A percentile compares a stretch with the other conserved stretches of the same genome.
These are phyloP conservation scores for Paradisaea rubra DNA, from an alignment of 2,113 vertebrate species.

Conservation along the genomic window DNA sequence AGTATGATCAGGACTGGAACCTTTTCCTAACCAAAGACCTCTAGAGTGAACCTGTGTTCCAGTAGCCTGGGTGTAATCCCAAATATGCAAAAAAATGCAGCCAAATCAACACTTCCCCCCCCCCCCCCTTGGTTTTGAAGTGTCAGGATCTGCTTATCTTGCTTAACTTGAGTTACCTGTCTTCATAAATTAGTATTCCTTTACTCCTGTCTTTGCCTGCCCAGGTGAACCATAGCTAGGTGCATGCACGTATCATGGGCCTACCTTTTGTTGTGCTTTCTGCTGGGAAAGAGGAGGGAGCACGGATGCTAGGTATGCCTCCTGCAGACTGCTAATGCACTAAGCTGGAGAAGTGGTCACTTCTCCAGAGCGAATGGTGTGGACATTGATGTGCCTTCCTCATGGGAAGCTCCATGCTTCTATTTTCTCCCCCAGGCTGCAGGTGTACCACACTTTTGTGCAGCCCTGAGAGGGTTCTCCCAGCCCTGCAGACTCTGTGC, in stretches of 20 bases:
- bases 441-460: neutral
- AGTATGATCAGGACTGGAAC: neutral
- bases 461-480: neutral
- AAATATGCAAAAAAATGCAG: neutral
- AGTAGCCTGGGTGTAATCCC: neutral
- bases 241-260: neutral
- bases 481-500: neutral
- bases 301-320: neutral
- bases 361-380: neutral
- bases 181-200: neutral
- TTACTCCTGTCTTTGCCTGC: neutral
- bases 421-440: neutral
- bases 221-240: neutral
- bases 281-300: neutral
- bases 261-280: neutral
- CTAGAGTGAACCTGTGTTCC: neutral
- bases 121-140: neutral
- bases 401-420: neutral
- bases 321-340: accelerated
- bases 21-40: neutral
- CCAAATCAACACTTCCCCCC: neutral
- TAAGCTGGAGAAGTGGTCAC: neutral
- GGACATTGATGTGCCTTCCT: neutral
- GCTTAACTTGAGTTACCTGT: neutral
- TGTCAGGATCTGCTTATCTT: neutral